These are phyloP conservation scores for Mustela lutreola DNA, from an alignment of 2,113 vertebrate genomes.

Conservation along the genomic window DNA sequence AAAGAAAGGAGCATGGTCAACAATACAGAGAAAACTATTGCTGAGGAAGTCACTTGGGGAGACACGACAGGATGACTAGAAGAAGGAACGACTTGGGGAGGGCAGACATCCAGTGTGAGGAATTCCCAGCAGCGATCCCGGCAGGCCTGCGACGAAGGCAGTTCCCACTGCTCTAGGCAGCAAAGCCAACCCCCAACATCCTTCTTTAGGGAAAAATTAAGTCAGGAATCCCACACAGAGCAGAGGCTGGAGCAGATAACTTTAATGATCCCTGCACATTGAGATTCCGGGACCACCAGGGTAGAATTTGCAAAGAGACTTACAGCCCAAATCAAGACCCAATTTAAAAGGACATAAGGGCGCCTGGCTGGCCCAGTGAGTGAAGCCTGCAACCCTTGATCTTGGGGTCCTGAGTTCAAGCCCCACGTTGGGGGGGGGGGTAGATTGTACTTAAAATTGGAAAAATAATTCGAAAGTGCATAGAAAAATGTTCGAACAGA, in stretches of 20 bases:
- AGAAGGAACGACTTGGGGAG: fast-evolving
- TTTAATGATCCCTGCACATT: not conserved
- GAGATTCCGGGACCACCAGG: not conserved
- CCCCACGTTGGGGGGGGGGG: not conserved
- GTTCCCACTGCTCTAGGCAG: not conserved
- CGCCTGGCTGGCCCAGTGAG: not conserved
- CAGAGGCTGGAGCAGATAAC: not conserved
- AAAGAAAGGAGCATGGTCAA: not conserved
- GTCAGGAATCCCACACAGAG: not conserved
- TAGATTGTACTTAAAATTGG: not conserved
- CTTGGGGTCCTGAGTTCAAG: not conserved
- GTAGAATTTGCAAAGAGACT: not conserved
- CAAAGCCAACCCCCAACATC: not conserved
- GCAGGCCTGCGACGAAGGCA: no score
- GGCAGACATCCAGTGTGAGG: fast-evolving
- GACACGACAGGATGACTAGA: not conserved
- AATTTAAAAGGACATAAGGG: not conserved
- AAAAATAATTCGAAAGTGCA: not conserved
- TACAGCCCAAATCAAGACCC: not conserved
- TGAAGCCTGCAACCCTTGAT: not conserved
- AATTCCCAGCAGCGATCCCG: not conserved
- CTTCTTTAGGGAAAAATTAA: not conserved
- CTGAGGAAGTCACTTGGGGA: not conserved
- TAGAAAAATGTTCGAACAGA: not conserved
- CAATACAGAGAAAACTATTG: not conserved